Conservation (phyloP, 2,888 invertebrate genomes). For the Lysandra coridon region DNA sequence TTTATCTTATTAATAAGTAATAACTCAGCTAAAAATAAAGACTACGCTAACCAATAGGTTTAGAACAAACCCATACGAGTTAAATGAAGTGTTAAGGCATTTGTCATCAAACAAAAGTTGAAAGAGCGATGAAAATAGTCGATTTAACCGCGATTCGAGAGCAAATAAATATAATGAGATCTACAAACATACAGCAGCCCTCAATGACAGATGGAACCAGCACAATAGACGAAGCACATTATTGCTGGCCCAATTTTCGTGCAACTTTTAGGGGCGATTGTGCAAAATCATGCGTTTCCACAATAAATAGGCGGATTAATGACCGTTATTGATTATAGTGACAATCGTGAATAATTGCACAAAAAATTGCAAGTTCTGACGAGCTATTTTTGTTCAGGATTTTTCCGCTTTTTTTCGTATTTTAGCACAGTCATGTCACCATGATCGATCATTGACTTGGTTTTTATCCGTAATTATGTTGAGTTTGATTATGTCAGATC, state of each 20-base stretch:
- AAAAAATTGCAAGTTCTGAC: conserved; percentile 30
- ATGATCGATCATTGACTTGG: conserved; percentile 5
- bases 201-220: conserved; percentile 70
- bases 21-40: background rate
- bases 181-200: conserved; percentile 50
- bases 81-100: conserved; percentile 5
- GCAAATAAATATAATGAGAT: conserved; percentile 23
- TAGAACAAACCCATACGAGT: background rate
- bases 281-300: conserved; percentile 59
- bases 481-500: background rate
- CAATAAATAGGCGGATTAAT: conserved; percentile 40
- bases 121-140: conserved; percentile 7
- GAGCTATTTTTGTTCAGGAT: background rate
- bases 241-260: conserved; percentile 65
- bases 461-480: background rate
- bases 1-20: no score
- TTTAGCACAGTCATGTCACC: background rate
- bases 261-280: conserved; percentile 64
- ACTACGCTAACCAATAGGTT: background rate
- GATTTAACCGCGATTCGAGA: conserved; percentile 14
- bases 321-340: conserved; percentile 41
- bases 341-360: conserved; percentile 41
- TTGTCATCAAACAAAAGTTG: conserved; percentile 16
- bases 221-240: conserved; percentile 58
- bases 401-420: background rate